Conservation (phyloP, 1,140 invertebrate species). For the Drosophila pectinifera region DNA sequence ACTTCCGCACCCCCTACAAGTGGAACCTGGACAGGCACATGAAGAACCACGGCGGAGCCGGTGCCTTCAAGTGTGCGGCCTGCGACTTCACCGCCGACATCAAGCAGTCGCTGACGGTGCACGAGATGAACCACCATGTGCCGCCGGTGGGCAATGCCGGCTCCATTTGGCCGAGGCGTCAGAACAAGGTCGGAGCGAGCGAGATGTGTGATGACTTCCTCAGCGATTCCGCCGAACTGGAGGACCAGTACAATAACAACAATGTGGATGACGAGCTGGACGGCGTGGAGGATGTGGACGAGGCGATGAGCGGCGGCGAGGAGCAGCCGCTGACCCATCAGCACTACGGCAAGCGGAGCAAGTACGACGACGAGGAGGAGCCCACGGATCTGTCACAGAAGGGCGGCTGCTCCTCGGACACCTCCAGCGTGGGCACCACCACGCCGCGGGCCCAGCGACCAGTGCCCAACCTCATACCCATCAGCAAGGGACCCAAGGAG, state of each 20-base stretch:
- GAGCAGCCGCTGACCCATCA: constrained; percentile 35
- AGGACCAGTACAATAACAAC: constrained; percentile 82
- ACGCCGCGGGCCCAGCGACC: constrained; percentile 86
- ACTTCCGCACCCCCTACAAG: constrained; percentile 92
- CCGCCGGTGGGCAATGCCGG: constrained; percentile 89
- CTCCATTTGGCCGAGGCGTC: constrained; percentile 85
- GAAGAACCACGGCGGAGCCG: constrained; percentile 94
- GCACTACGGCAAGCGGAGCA: constrained; percentile 69
- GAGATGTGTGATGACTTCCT: constrained; percentile 86
- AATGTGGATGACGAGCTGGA: constrained; percentile 80
- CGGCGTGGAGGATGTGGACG: constrained; percentile 45
- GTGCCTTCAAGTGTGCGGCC: constrained; percentile 92
- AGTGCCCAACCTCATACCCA: constrained; percentile 90
- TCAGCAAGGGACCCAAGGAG: constrained; percentile 85
- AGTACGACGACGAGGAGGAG: constrained; percentile 86
- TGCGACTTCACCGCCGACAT: constrained; percentile 97
- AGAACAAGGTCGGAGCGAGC: constrained; percentile 90
- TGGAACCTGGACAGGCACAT: constrained; percentile 95
- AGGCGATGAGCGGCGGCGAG: constrained; percentile 47
- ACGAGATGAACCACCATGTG: constrained; percentile 95
- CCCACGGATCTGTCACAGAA: constrained; percentile 86
- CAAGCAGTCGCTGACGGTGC: constrained; percentile 95
- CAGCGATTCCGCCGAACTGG: constrained; percentile 78
- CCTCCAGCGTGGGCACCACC: constrained; percentile 80
- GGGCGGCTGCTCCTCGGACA: constrained; percentile 79